Conservation (phyloP, 2,113 vertebrate species). For the Ceyx melanurus region DNA sequence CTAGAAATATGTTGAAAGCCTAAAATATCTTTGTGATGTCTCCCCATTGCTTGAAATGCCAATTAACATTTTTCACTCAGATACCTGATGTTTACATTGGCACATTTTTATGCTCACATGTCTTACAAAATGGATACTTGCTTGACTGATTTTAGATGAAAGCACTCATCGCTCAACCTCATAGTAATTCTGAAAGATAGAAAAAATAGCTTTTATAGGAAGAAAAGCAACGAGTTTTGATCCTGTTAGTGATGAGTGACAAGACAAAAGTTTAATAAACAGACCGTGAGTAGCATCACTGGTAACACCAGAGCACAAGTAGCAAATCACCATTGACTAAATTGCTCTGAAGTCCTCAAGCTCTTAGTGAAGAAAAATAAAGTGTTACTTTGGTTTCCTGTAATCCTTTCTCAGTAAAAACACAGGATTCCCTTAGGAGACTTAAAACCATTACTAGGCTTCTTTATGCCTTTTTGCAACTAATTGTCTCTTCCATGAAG, state of each 20-base stretch:
- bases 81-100: slow-evolving; percentile 69
- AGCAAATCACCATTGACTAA: slow-evolving; percentile 66
- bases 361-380: slow-evolving; percentile 78
- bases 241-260: slow-evolving; percentile 44
- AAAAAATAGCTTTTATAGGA: slow-evolving; percentile 52
- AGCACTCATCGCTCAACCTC: not conserved
- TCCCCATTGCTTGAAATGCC: slow-evolving; percentile 64
- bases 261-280: slow-evolving; percentile 37
- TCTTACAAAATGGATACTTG: slow-evolving; percentile 61
- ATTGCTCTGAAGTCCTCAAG: slow-evolving; percentile 55
- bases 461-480: slow-evolving; percentile 28
- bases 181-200: slow-evolving; percentile 37
- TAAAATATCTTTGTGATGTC: slow-evolving; percentile 67
- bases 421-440: slow-evolving; percentile 73
- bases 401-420: slow-evolving; percentile 75
- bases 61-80: slow-evolving; percentile 72
- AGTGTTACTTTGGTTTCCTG: slow-evolving; percentile 78
- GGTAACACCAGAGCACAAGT: slow-evolving; percentile 72
- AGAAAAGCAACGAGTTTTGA: slow-evolving; percentile 50
- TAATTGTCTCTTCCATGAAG: slow-evolving; percentile 30
- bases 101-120: slow-evolving; percentile 21
- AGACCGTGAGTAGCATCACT: not conserved
- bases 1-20: slow-evolving; percentile 68
- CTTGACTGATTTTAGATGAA: slow-evolving; percentile 50
- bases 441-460: slow-evolving; percentile 61